phyloP scores from a whole-genome alignment of 2,113 vertebrate species.

The Ahaetulla prasina region DNA sequence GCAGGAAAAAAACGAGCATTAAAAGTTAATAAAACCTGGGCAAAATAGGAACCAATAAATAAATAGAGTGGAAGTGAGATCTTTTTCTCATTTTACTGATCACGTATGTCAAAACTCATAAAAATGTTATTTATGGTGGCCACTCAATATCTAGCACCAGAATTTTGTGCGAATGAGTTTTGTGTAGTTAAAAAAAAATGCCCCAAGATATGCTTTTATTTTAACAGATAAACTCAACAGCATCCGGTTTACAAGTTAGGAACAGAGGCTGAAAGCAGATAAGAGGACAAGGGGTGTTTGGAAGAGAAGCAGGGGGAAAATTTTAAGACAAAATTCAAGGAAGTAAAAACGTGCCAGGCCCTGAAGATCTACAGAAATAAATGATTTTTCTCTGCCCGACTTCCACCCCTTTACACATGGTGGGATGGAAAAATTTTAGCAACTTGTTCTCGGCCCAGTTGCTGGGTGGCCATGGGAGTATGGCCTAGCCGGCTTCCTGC shows the following conservation, averaged over 20 bases:
- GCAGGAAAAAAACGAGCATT: not conserved
- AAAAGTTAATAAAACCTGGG: not conserved
- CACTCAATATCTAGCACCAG: not conserved
- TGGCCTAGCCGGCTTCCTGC: too few species aligned
- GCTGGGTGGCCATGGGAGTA: too few species aligned
- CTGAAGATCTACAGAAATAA: not conserved
- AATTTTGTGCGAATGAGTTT: not conserved
- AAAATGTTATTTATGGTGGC: not conserved
- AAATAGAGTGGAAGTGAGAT: not conserved
- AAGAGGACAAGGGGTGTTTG: not conserved
- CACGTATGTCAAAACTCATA: not conserved
- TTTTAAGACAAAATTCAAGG: not conserved
- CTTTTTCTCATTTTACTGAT: not conserved
- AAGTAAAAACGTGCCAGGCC: too few species aligned
- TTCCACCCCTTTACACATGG: not conserved
- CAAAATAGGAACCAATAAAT: not conserved
- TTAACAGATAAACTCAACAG: not conserved
- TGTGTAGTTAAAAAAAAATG: not conserved
- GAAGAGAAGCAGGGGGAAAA: not conserved
- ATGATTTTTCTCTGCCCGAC: not conserved
- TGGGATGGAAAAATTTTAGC: too few species aligned
- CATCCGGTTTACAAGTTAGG: too few species aligned
- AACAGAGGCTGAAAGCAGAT: not conserved
- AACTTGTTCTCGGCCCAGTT: too few species aligned
- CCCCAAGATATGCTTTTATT: not conserved